Base-by-base conservation (phyloP, 1,140 invertebrate genomes). In the Drosophila pectinifera region DNA sequence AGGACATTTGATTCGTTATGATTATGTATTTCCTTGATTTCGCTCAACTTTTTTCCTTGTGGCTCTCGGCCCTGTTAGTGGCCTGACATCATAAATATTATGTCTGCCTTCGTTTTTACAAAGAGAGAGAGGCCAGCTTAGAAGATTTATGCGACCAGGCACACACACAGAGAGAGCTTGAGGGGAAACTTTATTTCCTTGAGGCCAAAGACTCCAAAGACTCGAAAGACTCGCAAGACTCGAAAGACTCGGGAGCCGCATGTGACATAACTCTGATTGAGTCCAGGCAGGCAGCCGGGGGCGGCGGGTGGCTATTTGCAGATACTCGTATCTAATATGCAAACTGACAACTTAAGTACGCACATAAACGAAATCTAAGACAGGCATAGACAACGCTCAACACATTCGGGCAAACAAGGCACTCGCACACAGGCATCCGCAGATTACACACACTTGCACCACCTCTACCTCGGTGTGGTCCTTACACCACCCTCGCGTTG, bases 341-440 rank as follows among this genome's bases (percentile, higher is more conserved):
- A 89, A 88, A 84, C 72, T 79, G 80, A 88, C 85, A 88, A 76
- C 83, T 89, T 84, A 88, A 88, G 83, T 84, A 89, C 76, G 72
- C 84, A 58, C 67, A 82, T 54, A 80, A 77, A 80, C 55, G 76
- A 75, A 78, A 78, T 78, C 72, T 72, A 64, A 68, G 78, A 89
- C 78, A 81, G 62, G 38, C 81, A 64, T 57, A 80, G 61, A 80
- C 43, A 74, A 63, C 51, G 58, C 38, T 73, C 76, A 56, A 39
- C 75, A 77, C 74, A 68, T 48, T 58, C 55, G 55, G 51, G 34
- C 48, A 56, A 78, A 58, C 53, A 65, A 42, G 42, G 46, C 38
- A 38, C 53, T 54, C 59, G 20, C 46, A 24, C 41, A 61, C 42
- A 20, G 34, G 42, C 8, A n/a, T 24, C 14, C 18, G 16, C 53